Percentiles rank a stretch among this genome's conserved stretches.
Conservation (phyloP, 2,797 vertebrate genomes). For the Xiphophorus birchmanni region DNA sequence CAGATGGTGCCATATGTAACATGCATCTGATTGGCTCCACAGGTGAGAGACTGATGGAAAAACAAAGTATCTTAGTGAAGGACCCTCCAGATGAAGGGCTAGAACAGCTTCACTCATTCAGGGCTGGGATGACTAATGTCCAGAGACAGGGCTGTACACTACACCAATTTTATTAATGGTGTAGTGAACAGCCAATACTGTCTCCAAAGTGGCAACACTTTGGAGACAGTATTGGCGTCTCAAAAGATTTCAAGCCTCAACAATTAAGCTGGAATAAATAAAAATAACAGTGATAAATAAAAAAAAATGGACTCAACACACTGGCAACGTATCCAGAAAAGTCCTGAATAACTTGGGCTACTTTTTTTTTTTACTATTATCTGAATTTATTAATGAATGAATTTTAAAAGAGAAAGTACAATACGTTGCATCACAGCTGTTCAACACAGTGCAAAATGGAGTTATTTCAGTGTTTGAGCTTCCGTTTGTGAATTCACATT, state of each 20-base stretch:
- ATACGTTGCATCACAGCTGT: slow-evolving; percentile 36
- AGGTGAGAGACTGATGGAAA: not conserved
- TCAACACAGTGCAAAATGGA: slow-evolving; percentile 25
- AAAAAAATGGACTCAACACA: not conserved
- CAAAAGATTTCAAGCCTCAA: too few species aligned
- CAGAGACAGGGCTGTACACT: not conserved
- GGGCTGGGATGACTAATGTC: not conserved
- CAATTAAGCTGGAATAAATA: not conserved
- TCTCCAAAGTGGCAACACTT: too few species aligned
- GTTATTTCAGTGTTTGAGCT: slow-evolving; percentile 17
- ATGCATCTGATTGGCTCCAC: slow-evolving; percentile 23
- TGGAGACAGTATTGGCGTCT: too few species aligned
- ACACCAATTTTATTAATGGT: not conserved
- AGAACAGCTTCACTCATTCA: not conserved
- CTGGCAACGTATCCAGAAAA: not conserved
- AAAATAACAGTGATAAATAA: not conserved
- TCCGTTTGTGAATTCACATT: slow-evolving; percentile 17
- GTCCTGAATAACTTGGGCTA: not conserved
- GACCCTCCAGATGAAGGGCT: not conserved
- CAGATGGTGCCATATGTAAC: slow-evolving; percentile 18
- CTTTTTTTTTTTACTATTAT: not conserved
- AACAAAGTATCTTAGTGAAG: not conserved
- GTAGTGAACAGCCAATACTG: too few species aligned
- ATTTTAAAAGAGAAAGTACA: slow-evolving; percentile 22
- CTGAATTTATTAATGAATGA: not conserved